Conservation (phyloP, 1,140 invertebrate species). For the Patella vulgata region DNA sequence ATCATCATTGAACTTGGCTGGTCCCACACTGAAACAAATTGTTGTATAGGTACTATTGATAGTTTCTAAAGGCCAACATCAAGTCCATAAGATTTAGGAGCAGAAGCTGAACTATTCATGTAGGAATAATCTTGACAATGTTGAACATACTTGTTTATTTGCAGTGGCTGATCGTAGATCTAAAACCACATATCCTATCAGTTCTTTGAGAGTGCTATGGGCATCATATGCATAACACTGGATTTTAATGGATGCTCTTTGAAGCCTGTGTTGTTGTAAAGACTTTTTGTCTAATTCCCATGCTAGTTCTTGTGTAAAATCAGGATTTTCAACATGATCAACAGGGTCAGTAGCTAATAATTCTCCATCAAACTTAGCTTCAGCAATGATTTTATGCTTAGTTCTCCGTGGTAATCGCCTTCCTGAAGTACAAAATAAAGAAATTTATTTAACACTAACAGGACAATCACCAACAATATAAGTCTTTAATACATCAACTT, state of each 20-base stretch:
- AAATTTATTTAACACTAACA: not conserved
- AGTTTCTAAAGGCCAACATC: too few relatives aligned
- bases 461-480: not conserved
- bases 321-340: conserved; percentile 62
- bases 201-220: conserved; percentile 59
- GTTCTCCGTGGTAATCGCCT: conserved; percentile 65
- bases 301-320: conserved; percentile 69
- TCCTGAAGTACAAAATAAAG: conserved; percentile 46
- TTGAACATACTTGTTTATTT: conserved; percentile 52
- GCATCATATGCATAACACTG: conserved; percentile 66
- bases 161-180: conserved; percentile 66
- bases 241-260: conserved; percentile 68
- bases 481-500: not conserved
- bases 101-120: too few relatives aligned
- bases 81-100: too few relatives aligned
- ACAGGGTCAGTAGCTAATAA: conserved; percentile 68
- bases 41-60: too few relatives aligned
- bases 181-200: conserved; percentile 69
- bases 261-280: conserved; percentile 67
- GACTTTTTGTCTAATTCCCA: conserved; percentile 70
- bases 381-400: conserved; percentile 62
- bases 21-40: too few relatives aligned
- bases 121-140: too few relatives aligned
- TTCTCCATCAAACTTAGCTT: conserved; percentile 70
- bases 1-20: too few relatives aligned